phyloP scores from a whole-genome alignment of 1,140 invertebrate genomes.

The Ceratina calcarata region DNA sequence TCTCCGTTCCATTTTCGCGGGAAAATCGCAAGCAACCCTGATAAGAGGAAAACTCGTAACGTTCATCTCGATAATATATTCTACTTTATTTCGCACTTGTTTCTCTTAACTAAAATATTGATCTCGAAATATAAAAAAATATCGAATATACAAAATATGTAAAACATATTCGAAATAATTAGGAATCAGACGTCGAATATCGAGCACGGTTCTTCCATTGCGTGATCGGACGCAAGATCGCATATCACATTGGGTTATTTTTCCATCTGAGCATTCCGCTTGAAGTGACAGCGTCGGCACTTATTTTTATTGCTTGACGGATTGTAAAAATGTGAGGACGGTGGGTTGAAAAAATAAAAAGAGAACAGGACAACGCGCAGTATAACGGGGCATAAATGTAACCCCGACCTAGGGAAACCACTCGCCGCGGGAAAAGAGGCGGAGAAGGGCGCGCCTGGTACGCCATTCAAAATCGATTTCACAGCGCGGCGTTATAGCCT shows the following conservation, averaged over 20 bases:
- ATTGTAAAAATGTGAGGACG: conserved; percentile 51
- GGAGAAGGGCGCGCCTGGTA: conserved; percentile 66
- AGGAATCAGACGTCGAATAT: no score
- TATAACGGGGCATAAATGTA: conserved; percentile 65
- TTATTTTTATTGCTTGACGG: conserved; percentile 45
- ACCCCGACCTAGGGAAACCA: conserved; percentile 72
- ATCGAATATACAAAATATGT: no score
- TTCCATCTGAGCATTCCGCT: not conserved
- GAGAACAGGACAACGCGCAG: conserved; percentile 33
- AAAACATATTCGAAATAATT: no score
- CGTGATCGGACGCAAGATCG: not conserved
- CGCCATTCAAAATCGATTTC: conserved; percentile 79
- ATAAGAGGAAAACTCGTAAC: not conserved
- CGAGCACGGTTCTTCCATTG: no score
- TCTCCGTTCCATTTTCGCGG: not conserved
- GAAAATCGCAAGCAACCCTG: no score
- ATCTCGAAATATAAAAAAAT: no score
- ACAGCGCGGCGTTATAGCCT: conserved; percentile 65
- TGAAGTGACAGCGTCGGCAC: conserved; percentile 44
- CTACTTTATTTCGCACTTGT: not conserved
- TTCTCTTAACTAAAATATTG: no score
- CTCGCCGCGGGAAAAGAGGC: conserved; percentile 61
- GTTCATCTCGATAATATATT: conserved; percentile 1
- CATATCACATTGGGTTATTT: not conserved
- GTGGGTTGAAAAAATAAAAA: not conserved